Percentiles rank a stretch among this genome's conserved stretches.
Evolutionary conservation across 1,140 invertebrate genomes (phyloP).

Genomic region (Aphidius gifuensis): DNA sequence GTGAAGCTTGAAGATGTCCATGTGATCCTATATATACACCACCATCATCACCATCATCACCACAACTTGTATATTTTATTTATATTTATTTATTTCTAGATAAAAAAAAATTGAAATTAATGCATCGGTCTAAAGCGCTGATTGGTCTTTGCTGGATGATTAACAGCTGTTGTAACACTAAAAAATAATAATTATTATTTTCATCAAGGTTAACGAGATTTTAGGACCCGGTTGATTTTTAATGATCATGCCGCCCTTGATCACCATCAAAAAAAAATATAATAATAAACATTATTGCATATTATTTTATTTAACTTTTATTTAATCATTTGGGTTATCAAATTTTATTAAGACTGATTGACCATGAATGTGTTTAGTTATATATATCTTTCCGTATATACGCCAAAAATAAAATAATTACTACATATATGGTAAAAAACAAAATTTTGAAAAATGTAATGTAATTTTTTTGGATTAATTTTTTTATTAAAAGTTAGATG

Average conservation of each 20-base stretch:
- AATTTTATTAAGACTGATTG: slow-evolving; percentile 1
- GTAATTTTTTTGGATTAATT: no score
- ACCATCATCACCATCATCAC: neutral
- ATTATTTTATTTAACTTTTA: neutral
- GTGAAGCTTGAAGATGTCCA: slow-evolving; percentile 19
- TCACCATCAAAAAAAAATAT: slow-evolving; percentile 8
- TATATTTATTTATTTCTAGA: slow-evolving; percentile 1
- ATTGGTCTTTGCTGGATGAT: neutral
- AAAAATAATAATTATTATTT: neutral
- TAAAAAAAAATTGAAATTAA: neutral
- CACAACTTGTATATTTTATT: neutral
- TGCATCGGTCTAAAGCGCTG: slow-evolving; percentile 12
- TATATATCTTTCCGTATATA: neutral
- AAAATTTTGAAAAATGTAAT: no score
- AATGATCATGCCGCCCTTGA: slow-evolving; percentile 29
- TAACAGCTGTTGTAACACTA: neutral
- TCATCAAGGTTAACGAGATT: slow-evolving; percentile 24
- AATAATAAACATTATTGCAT: neutral
- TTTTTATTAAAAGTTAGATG: no score
- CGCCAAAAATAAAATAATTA: neutral
- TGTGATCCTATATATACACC: slow-evolving; percentile 1
- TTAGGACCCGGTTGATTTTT: slow-evolving; percentile 6
- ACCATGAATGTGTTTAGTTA: neutral
- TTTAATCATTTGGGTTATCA: slow-evolving; percentile 10
- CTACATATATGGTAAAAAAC: no score